phyloP scores from a whole-genome alignment of 2,888 invertebrate genomes.

The Chymomyza fuscimana region DNA sequence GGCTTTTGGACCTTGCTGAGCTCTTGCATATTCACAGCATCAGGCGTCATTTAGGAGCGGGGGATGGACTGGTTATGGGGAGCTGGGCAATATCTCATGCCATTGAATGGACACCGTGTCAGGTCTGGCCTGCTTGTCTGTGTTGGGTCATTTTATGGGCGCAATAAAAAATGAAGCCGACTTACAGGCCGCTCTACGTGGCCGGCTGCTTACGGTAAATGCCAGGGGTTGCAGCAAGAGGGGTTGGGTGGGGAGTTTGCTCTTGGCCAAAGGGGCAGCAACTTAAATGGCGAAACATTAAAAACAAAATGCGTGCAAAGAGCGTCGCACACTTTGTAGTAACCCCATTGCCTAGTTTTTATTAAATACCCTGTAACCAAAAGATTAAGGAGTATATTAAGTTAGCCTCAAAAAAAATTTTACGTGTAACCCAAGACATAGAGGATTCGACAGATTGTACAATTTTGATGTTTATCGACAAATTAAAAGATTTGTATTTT shows the following conservation, averaged over 20 bases:
- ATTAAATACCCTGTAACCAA: neutral
- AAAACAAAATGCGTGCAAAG: conserved; percentile 39
- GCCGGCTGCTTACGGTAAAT: neutral
- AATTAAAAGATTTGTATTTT: too few species aligned
- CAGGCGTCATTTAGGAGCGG: conserved; percentile 33
- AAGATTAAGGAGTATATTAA: neutral
- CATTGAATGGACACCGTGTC: neutral
- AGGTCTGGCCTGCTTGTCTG: conserved; percentile 18
- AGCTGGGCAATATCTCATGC: neutral
- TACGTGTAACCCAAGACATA: too few species aligned
- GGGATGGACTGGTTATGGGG: neutral
- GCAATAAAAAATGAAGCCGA: conserved; percentile 58
- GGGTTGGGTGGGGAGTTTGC: neutral
- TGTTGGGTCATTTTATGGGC: conserved; percentile 53
- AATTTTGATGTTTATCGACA: too few species aligned
- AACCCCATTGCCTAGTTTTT: conserved; percentile 68
- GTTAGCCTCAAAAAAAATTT: neutral
- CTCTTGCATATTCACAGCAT: conserved; percentile 53
- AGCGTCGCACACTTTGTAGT: conserved; percentile 14
- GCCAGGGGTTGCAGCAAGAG: conserved; percentile 27
- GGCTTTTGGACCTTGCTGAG: conserved; percentile 17
- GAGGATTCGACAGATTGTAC: too few species aligned
- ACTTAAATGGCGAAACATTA: conserved; percentile 62
- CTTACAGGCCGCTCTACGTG: conserved; percentile 18
- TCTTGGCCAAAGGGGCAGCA: conserved; percentile 30